phyloP scores from a whole-genome alignment of 1,140 invertebrate genomes.

The Cardiocondyla obscurior region DNA sequence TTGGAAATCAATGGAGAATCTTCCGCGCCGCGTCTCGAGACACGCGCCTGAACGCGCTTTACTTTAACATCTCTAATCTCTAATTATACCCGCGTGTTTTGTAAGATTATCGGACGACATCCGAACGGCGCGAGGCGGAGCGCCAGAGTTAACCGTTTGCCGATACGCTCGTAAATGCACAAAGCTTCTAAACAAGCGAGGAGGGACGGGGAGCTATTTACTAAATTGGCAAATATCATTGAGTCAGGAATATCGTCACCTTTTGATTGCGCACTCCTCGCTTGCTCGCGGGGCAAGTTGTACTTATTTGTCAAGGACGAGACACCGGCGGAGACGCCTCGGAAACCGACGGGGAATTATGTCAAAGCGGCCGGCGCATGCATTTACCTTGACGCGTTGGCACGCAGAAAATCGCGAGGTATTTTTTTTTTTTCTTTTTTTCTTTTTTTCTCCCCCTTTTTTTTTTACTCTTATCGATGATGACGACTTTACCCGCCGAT shows the following conservation, averaged over 20 bases:
- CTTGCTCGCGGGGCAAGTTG: slow-evolving; percentile 57
- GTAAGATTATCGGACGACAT: neutral
- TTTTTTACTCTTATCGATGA: slow-evolving; percentile 42
- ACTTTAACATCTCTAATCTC: neutral
- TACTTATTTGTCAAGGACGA: slow-evolving; percentile 71
- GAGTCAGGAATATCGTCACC: slow-evolving; percentile 68
- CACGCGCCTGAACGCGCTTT: neutral
- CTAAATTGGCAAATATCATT: slow-evolving; percentile 72
- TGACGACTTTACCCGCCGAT: slow-evolving; percentile 4
- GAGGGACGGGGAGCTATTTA: slow-evolving; percentile 58
- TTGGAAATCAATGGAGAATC: neutral
- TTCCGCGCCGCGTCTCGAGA: neutral
- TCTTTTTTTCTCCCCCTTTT: slow-evolving; percentile 51
- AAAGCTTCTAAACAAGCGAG: slow-evolving; percentile 16
- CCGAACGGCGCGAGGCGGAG: neutral
- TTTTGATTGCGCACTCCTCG: slow-evolving; percentile 66
- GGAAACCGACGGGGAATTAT: slow-evolving; percentile 69
- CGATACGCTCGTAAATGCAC: neutral
- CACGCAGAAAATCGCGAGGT: slow-evolving; percentile 61
- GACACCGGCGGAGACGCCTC: slow-evolving; percentile 55
- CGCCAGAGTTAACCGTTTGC: neutral
- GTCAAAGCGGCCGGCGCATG: slow-evolving; percentile 66
- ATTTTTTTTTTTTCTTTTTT: slow-evolving; percentile 43
- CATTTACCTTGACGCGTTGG: slow-evolving; percentile 69
- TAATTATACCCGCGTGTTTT: slow-evolving; percentile 17